These are phyloP conservation scores for Cydia pomonella DNA, from an alignment of 1,140 invertebrate species.

Conservation along the genomic window DNA sequence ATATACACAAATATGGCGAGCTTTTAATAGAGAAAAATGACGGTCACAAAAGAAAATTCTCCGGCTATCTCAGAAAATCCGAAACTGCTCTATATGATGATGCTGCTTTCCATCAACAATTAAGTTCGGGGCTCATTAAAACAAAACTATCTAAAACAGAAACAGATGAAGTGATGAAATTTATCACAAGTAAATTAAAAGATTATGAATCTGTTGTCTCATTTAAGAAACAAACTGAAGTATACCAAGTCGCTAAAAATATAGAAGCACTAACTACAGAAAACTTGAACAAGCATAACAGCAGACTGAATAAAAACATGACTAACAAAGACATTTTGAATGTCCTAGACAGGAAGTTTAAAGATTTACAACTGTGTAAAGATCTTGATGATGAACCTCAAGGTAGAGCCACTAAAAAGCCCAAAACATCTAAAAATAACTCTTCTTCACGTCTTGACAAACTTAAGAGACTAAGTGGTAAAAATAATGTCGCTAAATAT, in stretches of 20 bases:
- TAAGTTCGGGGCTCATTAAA: constrained; percentile 48
- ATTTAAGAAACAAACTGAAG: constrained; percentile 44
- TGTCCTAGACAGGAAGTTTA: constrained; percentile 50
- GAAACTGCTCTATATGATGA: constrained; percentile 50
- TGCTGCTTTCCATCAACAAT: constrained; percentile 49
- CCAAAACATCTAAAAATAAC: not conserved
- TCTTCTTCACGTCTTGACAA: not conserved
- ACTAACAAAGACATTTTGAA: not conserved
- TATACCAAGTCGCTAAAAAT: constrained; percentile 43
- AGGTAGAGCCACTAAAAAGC: constrained; percentile 45
- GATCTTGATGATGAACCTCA: constrained; percentile 56
- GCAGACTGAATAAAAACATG: constrained; percentile 27
- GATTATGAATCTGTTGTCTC: constrained; percentile 42
- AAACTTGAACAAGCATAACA: constrained; percentile 48
- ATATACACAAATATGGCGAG: constrained; percentile 71
- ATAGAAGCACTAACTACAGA: constrained; percentile 47
- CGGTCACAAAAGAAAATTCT: constrained; percentile 45
- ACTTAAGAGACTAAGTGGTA: not conserved
- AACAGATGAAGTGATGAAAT: constrained; percentile 47
- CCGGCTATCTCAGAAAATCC: constrained; percentile 47
- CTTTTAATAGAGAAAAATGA: constrained; percentile 48
- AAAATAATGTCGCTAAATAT: not conserved
- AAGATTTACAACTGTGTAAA: constrained; percentile 59
- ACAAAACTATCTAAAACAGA: constrained; percentile 45
- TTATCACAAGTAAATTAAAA: constrained; percentile 45